Evolutionary conservation across 2,888 invertebrate species (phyloP).

Genomic region (Tetrapedia diversipes): DNA sequence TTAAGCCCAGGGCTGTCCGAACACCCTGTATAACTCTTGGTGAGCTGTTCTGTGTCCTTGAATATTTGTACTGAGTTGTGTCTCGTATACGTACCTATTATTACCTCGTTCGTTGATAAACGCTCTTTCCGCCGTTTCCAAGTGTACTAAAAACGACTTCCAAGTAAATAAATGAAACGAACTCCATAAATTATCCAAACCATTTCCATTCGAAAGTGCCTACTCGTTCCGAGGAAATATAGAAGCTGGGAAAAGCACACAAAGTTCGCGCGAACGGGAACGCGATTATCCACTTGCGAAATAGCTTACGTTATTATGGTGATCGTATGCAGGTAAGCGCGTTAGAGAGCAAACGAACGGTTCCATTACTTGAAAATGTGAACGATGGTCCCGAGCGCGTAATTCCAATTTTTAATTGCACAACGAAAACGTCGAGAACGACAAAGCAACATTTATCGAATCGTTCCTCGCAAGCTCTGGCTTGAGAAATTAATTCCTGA

Average conservation of each 20-base stretch:
- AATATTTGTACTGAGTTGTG: no score
- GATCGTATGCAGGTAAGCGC: background rate
- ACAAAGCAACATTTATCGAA: slow-evolving; percentile 15
- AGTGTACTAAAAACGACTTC: no score
- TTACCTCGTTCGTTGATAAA: no score
- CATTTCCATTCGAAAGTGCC: no score
- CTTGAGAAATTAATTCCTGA: background rate
- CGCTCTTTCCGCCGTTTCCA: no score
- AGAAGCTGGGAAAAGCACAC: background rate
- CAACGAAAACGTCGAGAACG: background rate
- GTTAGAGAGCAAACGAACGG: slow-evolving; percentile 7
- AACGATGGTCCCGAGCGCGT: background rate
- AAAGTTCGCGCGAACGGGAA: slow-evolving; percentile 13
- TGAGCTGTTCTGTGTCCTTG: no score
- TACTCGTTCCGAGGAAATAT: no score
- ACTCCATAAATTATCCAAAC: no score
- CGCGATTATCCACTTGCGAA: background rate
- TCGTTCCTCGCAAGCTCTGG: background rate
- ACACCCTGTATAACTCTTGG: no score
- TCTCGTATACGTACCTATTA: no score
- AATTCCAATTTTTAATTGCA: slow-evolving; percentile 23
- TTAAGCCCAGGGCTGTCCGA: no score
- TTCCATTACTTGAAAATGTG: slow-evolving; percentile 10
- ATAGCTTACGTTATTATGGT: slow-evolving; percentile 5
- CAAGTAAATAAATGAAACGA: no score